phyloP scores from a whole-genome alignment of 2,797 vertebrate genomes.

The Gallinago solitaria region DNA sequence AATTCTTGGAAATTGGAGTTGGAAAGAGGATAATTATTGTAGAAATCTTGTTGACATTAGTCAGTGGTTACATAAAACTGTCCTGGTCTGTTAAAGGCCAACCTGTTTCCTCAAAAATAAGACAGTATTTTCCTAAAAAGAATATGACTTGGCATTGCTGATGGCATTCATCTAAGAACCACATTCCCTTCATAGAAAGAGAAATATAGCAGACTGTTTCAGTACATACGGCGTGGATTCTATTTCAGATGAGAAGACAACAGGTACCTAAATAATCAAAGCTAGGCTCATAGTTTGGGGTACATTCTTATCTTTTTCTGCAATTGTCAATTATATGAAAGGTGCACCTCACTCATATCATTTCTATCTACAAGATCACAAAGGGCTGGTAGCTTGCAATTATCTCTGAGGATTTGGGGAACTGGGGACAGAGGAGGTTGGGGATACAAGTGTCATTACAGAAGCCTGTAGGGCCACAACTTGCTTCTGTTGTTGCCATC shows the following conservation, averaged over 20 bases:
- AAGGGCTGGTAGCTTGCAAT: background rate
- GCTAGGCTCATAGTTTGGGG: background rate
- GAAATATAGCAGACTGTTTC: background rate
- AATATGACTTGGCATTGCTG: background rate
- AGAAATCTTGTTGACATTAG: slow-evolving; percentile 3
- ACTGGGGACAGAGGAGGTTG: background rate
- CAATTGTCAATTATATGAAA: background rate
- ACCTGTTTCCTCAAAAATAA: background rate
- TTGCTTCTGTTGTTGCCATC: background rate
- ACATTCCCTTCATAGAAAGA: background rate
- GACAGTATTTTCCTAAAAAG: background rate
- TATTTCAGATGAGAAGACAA: background rate
- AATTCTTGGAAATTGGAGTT: slow-evolving; percentile 21
- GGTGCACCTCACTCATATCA: accelerated
- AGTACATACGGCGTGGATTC: background rate
- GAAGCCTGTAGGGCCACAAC: background rate
- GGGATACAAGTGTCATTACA: background rate
- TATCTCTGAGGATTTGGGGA: background rate
- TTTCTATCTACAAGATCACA: background rate
- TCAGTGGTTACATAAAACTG: background rate
- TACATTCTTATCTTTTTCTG: background rate
- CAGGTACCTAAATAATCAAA: background rate
- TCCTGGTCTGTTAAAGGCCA: background rate
- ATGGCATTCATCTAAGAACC: background rate
- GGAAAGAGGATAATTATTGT: background rate